Base-by-base conservation (phyloP, 1,140 invertebrate species). In the Ganaspis sp. region DNA sequence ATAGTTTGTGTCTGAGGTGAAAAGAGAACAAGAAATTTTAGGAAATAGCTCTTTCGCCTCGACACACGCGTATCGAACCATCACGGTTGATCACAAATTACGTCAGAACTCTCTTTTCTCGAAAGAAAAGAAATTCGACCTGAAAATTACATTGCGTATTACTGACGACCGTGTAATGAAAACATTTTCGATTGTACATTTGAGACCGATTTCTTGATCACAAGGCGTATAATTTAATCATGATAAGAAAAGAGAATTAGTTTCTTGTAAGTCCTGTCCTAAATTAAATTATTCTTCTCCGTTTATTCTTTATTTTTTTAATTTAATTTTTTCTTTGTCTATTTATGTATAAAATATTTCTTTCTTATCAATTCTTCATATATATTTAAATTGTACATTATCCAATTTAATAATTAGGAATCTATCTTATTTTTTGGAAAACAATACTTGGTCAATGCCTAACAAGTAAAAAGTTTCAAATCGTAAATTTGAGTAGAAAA, bases 1-100 rank as follows among this genome's bases (percentile, higher is more conserved):
- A 83, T 71, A 73, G 81, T 40, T 11, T 58, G 42, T 23, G 69
- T 21, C 37, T 26, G 19, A 17, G 40, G 74, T 74, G 78, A 49
- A 72, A 82, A 80, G 80, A 84, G 80, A 84, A 78, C 58, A 76
- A 74, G 74, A 77, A 34, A 54, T 15, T 80, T 49, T 70, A 81
- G 78, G 75, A 77, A 77, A 78, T 74, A 69, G 19, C 73, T 34
- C 58, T 64, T 4, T 64, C 29, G 58, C 23, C 15, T 34, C 15
- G 58, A 64, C 58, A 64, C 58, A 29, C 58, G 58, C 53, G 19
- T 64, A 29, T 64, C 26, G 23, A 29, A 29, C 23, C 23, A 64
- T n/a, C 11, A 64, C 15, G 1, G 45, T 49, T 49, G 17, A 49
- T 15, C 17, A 49, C n/a, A 49, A 49, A 34, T 64, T 64, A 64